A percentile compares a stretch with the other conserved stretches of the same genome.
These are phyloP conservation scores for Caenorhabditis inopinata DNA, from an alignment of 1,140 invertebrate genomes.

Conservation along the genomic window DNA sequence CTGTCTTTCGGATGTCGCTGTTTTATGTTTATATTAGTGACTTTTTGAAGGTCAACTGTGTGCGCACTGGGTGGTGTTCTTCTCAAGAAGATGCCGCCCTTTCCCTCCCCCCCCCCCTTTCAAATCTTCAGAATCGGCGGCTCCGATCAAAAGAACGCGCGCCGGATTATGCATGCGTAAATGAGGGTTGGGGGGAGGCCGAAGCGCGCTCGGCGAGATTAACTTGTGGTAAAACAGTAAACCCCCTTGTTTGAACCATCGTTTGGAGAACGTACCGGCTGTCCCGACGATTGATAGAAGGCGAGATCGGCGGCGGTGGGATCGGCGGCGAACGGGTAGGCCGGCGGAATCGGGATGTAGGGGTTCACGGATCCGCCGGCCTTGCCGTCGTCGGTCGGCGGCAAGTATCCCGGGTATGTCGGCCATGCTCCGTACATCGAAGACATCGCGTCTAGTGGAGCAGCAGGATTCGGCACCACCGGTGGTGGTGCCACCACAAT, in stretches of 20 bases:
- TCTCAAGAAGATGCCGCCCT: not conserved
- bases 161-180: slow-evolving; percentile 6
- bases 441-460: not conserved
- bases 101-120: not conserved
- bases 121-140: not conserved
- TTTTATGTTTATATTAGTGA: not conserved
- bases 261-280: not conserved
- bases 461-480: too few relatives aligned
- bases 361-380: not conserved
- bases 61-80: not conserved
- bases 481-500: too few relatives aligned
- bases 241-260: not conserved
- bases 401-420: not conserved
- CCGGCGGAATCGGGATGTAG: not conserved
- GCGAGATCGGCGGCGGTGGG: not conserved
- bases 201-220: not conserved
- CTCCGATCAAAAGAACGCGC: not conserved
- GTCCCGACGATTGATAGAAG: not conserved
- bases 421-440: not conserved
- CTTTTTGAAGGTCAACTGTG: not conserved
- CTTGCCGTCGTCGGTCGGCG: not conserved
- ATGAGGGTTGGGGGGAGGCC: not conserved
- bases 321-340: not conserved
- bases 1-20: not conserved
- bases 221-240: slow-evolving; percentile 1